Percentiles rank a stretch among this genome's conserved stretches.
phyloP scores from a whole-genome alignment of 2,113 vertebrate species.

The Heteronetta atricapilla region DNA sequence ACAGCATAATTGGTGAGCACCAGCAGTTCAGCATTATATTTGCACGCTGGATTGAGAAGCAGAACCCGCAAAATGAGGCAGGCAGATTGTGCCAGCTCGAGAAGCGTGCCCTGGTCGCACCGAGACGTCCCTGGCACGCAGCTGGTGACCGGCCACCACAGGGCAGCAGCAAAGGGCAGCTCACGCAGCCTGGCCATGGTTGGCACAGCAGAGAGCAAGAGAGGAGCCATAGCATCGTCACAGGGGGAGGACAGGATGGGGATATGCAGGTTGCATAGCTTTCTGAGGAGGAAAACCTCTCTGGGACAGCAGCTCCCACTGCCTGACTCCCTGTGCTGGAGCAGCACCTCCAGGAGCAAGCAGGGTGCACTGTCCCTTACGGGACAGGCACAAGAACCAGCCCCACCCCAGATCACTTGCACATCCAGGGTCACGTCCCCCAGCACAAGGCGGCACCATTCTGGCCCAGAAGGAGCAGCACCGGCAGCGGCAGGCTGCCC shows the following conservation, averaged over 20 bases:
- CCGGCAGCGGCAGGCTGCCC: background rate
- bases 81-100: rapidly evolving
- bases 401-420: background rate
- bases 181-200: background rate
- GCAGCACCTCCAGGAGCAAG: background rate
- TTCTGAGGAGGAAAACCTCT: background rate
- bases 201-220: background rate
- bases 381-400: background rate
- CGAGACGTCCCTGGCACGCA: rapidly evolving
- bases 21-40: rapidly evolving
- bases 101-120: rapidly evolving
- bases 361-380: background rate
- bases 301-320: background rate
- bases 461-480: background rate
- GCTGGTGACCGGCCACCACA: background rate
- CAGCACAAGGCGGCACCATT: background rate
- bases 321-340: background rate
- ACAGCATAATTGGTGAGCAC: background rate
- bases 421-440: background rate
- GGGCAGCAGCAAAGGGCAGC: background rate
- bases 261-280: background rate
- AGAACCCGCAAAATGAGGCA: rapidly evolving
- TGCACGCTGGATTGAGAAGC: rapidly evolving
- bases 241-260: rapidly evolving
- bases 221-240: background rate